Evolutionary conservation across 2,888 invertebrate species (phyloP).

Genomic region (Sialis lutaria): DNA sequence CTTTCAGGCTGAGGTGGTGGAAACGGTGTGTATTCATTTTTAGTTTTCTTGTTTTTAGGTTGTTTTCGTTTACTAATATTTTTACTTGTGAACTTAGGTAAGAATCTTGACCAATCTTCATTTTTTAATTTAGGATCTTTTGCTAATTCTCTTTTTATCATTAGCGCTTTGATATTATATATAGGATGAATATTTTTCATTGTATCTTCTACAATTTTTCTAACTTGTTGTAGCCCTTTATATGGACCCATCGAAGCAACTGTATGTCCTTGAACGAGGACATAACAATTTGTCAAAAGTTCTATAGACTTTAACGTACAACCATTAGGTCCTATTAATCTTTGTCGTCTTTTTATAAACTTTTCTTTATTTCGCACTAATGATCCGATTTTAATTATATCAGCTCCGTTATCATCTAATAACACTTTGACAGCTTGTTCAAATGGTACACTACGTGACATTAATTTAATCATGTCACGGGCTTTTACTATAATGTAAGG

Average conservation of each 20-base stretch:
- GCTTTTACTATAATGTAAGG: constrained; percentile 94
- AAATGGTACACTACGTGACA: constrained; percentile 90
- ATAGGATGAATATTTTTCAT: constrained; percentile 99
- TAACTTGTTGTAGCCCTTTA: constrained; percentile 70
- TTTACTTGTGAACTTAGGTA: constrained; percentile 81
- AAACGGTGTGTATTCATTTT: constrained; percentile 94
- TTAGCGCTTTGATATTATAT: constrained; percentile 90
- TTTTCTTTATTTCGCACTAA: constrained; percentile 81
- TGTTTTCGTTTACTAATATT: constrained; percentile 78
- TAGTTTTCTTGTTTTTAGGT: constrained; percentile 72
- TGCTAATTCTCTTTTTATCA: constrained; percentile 91
- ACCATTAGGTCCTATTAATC: constrained; percentile 95
- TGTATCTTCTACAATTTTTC: constrained; percentile 85
- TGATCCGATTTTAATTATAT: constrained; percentile 91
- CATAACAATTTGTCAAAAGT: constrained; percentile 87
- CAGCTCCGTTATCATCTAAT: constrained; percentile 82
- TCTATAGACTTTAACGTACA: constrained; percentile 95
- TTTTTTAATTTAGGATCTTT: constrained; percentile 83
- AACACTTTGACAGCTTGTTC: constrained; percentile 82
- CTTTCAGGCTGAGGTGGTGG: constrained; percentile 87
- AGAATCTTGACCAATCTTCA: constrained; percentile 92
- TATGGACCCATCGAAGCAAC: constrained; percentile 94
- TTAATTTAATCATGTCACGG: constrained; percentile 83
- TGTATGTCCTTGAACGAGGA: constrained; percentile 93
- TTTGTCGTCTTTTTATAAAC: constrained; percentile 85